These are phyloP conservation scores for Microplitis mediator DNA, from an alignment of 1,140 invertebrate species.

Conservation along the genomic window DNA sequence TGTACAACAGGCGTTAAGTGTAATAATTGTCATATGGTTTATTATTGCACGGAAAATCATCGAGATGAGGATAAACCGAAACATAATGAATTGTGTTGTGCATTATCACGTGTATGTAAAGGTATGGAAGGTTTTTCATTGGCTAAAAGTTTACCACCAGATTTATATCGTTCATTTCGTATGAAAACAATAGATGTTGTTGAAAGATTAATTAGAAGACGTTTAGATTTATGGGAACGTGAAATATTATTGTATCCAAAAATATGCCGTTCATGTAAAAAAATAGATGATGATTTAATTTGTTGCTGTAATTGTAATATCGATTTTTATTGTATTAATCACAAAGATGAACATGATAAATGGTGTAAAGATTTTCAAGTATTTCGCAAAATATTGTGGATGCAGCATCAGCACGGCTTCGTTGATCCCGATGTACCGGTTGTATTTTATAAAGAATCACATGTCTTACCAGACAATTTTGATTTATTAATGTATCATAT, in stretches of 20 bases:
- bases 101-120: conserved; percentile 39
- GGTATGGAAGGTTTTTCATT: conserved; percentile 57
- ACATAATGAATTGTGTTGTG: conserved; percentile 61
- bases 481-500: conserved; percentile 61
- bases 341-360: conserved; percentile 41
- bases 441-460: conserved; percentile 31
- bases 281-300: conserved; percentile 63
- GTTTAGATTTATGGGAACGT: conserved; percentile 68
- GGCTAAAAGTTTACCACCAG: conserved; percentile 61
- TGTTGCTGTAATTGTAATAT: conserved; percentile 67
- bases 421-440: conserved; percentile 65
- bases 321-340: conserved; percentile 51
- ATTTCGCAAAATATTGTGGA: conserved; percentile 44
- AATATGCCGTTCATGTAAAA: conserved; percentile 63
- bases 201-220: conserved; percentile 65
- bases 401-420: conserved; percentile 59
- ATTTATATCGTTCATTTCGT: conserved; percentile 67
- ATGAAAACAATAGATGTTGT: conserved; percentile 67
- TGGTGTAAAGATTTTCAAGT: conserved; percentile 56
- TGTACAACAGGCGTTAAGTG: conserved; percentile 43
- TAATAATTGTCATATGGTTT: conserved; percentile 61
- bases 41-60: conserved; percentile 64
- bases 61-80: conserved; percentile 50
- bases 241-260: conserved; percentile 72
- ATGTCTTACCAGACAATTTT: conserved; percentile 58